Evolutionary conservation across 92 coral and sea anemone genomes (phyloP), one percentile per base, ranked within the genome.

Genomic region (Galaxea fascicularis): DNA sequence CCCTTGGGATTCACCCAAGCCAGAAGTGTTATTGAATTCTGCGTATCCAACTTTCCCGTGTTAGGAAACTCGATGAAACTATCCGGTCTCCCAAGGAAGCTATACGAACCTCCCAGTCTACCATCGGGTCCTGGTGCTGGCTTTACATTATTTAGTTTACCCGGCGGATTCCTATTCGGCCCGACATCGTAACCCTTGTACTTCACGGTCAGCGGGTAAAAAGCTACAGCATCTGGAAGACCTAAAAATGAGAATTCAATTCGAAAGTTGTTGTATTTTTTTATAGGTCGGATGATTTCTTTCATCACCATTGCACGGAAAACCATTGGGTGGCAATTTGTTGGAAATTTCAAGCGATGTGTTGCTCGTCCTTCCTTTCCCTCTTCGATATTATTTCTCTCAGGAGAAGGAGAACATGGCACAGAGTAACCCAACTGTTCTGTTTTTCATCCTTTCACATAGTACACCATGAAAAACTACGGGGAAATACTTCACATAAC

Each of bases 61-160:
- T 90, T 89, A 11, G 95, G 93, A 72, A 94, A 89, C 80, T 86
- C 93, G 18, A 94, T 94, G 75, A 85, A 94, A 85, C 93, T 94
- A 68, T 63, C 63, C 3, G 86, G 41, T 21, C 68, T 65, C 12
- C 93, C 95, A 52, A 60, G 74, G 80, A 94, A 94, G 53, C 88
- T 67, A 73, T 83, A 94, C 27, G 98, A 89, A 11, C 93, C 89
- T 26, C 88, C 92, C 12, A 88, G 88, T 73, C 77, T 57, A 21
- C 95, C 95, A 80, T 89, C 88, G 20, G 98, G 95, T 10, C 98
- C 98, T 56, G 91, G 86, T 1, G 92, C 95, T 57, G 90, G 90
- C 30, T 74, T 71, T 59, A 86, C 95, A 57, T 82, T 80, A 46
- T 74, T 70, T 13, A 89, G 73, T 67, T 84, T 82, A 29, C 95